Conservation (phyloP, 1,140 invertebrate species). For the Ceratosolen solmsi region DNA sequence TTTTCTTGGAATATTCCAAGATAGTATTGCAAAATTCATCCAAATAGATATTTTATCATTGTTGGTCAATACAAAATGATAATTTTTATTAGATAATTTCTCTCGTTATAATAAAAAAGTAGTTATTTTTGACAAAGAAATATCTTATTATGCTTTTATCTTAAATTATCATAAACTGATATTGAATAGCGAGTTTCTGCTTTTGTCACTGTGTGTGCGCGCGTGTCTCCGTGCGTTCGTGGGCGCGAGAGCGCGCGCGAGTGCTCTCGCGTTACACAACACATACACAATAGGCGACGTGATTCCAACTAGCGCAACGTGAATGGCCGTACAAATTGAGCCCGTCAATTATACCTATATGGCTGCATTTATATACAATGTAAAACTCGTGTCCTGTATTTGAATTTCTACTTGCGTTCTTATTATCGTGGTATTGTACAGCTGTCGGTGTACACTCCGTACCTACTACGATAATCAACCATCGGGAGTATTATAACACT, state of each 20-base stretch:
- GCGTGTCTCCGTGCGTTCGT: no score
- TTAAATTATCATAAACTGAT: conserved; percentile 40
- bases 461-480: no score
- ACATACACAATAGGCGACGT: not conserved
- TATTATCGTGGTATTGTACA: no score
- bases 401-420: not conserved
- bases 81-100: conserved; percentile 49
- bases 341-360: not conserved
- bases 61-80: conserved; percentile 51
- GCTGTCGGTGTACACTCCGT: no score
- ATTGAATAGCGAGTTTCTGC: conserved; percentile 8
- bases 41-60: conserved; percentile 50
- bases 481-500: not conserved
- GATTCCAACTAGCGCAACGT: no score
- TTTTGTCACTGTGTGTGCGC: not conserved
- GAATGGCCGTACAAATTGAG: not conserved
- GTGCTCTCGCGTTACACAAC: not conserved
- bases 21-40: conserved; percentile 50
- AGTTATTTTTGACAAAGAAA: conserved; percentile 49
- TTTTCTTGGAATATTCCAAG: conserved; percentile 47
- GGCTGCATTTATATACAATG: not conserved
- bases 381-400: no score
- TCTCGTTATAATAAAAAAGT: conserved; percentile 35
- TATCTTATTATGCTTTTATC: conserved; percentile 44
- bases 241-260: no score